Evolutionary conservation across 2,113 vertebrate genomes (phyloP).

Genomic region (Nycticebus coucang): DNA sequence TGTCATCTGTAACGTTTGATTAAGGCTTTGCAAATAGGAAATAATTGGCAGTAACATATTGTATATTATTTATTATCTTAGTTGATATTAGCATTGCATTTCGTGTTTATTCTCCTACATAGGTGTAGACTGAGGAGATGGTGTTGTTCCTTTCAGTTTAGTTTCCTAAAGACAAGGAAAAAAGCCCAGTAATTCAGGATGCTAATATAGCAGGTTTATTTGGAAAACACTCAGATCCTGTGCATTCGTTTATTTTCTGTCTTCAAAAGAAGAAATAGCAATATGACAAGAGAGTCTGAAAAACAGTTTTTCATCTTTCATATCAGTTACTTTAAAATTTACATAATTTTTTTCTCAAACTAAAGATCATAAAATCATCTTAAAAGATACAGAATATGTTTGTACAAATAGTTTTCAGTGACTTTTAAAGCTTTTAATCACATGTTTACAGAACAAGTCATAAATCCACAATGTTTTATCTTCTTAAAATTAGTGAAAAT

Average conservation of each 20-base stretch:
- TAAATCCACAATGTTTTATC: neutral
- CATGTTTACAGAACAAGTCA: neutral
- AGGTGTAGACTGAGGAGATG: constrained; percentile 5
- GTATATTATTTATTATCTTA: neutral
- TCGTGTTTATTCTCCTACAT: constrained; percentile 29
- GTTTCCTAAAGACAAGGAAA: neutral
- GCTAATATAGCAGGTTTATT: neutral
- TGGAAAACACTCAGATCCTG: constrained; percentile 16
- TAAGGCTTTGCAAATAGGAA: neutral
- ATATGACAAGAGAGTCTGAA: neutral
- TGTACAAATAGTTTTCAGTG: constrained; percentile 19
- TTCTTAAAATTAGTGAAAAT: neutral
- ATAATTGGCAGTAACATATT: neutral
- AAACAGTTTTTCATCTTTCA: neutral
- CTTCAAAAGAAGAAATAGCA: neutral
- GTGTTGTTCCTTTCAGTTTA: neutral
- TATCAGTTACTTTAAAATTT: constrained; percentile 5
- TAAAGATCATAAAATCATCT: neutral
- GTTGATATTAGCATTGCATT: neutral
- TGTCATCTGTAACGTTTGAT: neutral
- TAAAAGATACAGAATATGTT: neutral
- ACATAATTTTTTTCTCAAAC: neutral
- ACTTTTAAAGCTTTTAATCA: neutral
- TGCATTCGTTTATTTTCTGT: constrained; percentile 36
- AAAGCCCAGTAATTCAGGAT: constrained; percentile 16